Percentiles rank a stretch among this genome's conserved stretches.
These are phyloP conservation scores for Lepeophtheirus salmonis DNA, from an alignment of 1,140 invertebrate species.

Conservation along the genomic window DNA sequence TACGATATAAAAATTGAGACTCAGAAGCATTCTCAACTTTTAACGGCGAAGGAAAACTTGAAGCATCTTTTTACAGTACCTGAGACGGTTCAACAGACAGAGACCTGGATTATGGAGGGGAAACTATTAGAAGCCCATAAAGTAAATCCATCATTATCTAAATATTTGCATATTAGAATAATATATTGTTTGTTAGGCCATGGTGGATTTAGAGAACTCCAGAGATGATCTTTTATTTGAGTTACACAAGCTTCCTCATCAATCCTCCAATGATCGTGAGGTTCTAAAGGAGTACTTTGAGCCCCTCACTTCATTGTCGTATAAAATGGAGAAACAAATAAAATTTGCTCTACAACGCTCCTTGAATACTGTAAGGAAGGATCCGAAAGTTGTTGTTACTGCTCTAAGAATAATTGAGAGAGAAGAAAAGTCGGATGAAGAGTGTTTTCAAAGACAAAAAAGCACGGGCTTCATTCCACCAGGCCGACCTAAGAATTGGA, in stretches of 20 bases:
- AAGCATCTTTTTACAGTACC: constrained; percentile 96
- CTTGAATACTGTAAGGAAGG: constrained; percentile 77
- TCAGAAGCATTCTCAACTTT: constrained; percentile 78
- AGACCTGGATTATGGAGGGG: constrained; percentile 80
- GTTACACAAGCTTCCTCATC: constrained; percentile 76
- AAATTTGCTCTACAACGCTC: constrained; percentile 68
- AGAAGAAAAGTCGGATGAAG: constrained; percentile 75
- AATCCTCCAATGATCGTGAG: constrained; percentile 68
- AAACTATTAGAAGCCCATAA: constrained; percentile 86
- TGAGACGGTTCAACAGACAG: constrained; percentile 83
- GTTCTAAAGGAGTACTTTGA: constrained; percentile 87
- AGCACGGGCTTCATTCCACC: constrained; percentile 75
- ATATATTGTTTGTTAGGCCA: constrained; percentile 34
- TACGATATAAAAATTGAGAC: constrained; percentile 77
- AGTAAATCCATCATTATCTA: constrained; percentile 27
- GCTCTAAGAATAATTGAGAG: constrained; percentile 86
- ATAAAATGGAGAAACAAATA: constrained; percentile 41
- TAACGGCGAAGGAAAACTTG: constrained; percentile 89
- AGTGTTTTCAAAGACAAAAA: constrained; percentile 48
- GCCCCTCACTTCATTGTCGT: constrained; percentile 75
- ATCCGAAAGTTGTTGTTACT: constrained; percentile 88
- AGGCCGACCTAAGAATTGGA: constrained; percentile 80
- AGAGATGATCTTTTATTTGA: constrained; percentile 86
- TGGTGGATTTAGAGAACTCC: constrained; percentile 88
- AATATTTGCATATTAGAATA: constrained; percentile 17